Conservation (phyloP, 2,113 vertebrate species). For the Tympanuchus pallidicinctus region DNA sequence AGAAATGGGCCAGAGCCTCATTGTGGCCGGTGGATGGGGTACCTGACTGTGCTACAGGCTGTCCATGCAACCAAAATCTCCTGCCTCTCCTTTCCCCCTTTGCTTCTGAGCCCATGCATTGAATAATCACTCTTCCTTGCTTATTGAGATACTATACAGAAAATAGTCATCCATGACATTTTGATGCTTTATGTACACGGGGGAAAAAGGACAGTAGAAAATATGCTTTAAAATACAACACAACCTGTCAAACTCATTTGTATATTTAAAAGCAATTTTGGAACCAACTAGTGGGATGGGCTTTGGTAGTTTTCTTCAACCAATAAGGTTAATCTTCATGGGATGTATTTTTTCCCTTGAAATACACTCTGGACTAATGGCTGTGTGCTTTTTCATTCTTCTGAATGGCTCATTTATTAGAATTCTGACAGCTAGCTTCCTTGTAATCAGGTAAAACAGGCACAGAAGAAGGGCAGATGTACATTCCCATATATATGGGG, state of each 20-base stretch:
- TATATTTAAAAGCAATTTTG: not conserved
- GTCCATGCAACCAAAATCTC: not conserved
- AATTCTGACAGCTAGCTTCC: not conserved
- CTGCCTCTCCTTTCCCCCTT: not conserved
- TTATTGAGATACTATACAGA: not conserved
- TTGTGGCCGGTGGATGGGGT: not conserved
- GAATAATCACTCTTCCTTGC: not conserved
- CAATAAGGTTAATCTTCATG: not conserved
- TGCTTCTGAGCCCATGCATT: not conserved
- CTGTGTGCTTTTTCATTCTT: not conserved
- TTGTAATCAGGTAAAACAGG: not conserved
- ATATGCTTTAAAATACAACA: not conserved
- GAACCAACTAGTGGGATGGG: not conserved
- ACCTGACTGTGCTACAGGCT: not conserved
- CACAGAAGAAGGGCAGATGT: not conserved
- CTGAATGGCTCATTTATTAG: not conserved
- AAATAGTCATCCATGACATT: not conserved
- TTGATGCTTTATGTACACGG: not conserved
- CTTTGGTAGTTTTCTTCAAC: not conserved
- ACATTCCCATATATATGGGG: rapidly evolving
- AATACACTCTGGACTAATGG: not conserved
- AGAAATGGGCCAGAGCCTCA: not conserved
- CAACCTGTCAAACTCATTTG: not conserved
- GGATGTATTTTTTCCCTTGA: not conserved
- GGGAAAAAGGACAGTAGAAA: not conserved